A percentile compares a stretch with the other conserved stretches of the same genome.
phyloP scores from a whole-genome alignment of 2,113 vertebrate genomes.

The Procavia capensis region DNA sequence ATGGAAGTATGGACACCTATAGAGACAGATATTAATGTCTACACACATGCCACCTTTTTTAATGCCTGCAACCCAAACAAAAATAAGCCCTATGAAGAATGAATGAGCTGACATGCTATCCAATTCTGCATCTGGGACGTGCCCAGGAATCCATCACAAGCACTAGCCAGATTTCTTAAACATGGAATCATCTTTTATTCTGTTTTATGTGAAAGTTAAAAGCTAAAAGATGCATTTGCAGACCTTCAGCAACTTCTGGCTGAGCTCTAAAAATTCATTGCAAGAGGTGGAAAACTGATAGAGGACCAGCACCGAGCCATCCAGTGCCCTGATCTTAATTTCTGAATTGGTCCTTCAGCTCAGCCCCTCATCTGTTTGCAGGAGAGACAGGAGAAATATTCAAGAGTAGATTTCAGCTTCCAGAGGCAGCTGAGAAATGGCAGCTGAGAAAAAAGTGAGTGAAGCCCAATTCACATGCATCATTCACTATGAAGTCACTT shows the following conservation, averaged over 20 bases:
- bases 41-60: neutral
- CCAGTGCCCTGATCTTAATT: neutral
- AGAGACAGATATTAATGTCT: neutral
- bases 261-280: neutral
- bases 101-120: neutral
- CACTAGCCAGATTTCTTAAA: slow-evolving; percentile 45
- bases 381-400: neutral
- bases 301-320: neutral
- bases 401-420: neutral
- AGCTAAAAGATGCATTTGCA: neutral
- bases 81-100: neutral
- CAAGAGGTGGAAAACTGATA: neutral
- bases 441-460: no score
- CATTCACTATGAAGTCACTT: neutral
- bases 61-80: neutral
- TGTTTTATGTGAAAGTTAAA: slow-evolving; percentile 76
- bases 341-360: neutral
- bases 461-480: fast-evolving
- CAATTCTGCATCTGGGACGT: neutral
- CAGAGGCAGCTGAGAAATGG: neutral
- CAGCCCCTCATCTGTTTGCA: neutral
- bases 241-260: slow-evolving; percentile 45
- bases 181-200: neutral
- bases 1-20: neutral
- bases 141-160: neutral